Conservation (phyloP, 92 coral and sea anemone genomes). For the Epizoanthus stellaris region DNA sequence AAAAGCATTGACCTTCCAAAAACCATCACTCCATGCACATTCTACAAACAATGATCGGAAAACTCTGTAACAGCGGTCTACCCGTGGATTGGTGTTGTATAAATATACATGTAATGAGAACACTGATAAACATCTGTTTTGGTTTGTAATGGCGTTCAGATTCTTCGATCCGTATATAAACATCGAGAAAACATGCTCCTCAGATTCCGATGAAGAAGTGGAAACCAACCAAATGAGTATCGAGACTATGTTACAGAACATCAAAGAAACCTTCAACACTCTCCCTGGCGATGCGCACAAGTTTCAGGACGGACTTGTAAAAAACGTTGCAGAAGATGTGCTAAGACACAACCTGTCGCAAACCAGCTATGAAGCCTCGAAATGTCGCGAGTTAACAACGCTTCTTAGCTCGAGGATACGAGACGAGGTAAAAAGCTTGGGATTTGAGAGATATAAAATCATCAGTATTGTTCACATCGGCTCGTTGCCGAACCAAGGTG, state of each 20-base stretch:
- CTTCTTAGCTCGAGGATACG: slow-evolving; percentile 69
- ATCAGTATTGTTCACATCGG: slow-evolving; percentile 75
- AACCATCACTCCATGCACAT: no score
- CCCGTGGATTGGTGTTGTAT: neutral
- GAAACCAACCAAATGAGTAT: slow-evolving; percentile 19
- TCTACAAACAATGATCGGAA: no score
- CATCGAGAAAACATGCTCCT: slow-evolving; percentile 32
- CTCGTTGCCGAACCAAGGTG: slow-evolving; percentile 52
- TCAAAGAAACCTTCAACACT: slow-evolving; percentile 50
- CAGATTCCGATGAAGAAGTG: slow-evolving; percentile 41
- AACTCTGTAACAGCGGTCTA: neutral
- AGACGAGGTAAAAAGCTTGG: slow-evolving; percentile 63
- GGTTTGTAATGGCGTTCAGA: slow-evolving; percentile 48
- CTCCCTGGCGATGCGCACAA: slow-evolving; percentile 47
- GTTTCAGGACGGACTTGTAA: slow-evolving; percentile 54
- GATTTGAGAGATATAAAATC: slow-evolving; percentile 67
- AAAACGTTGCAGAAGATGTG: slow-evolving; percentile 49
- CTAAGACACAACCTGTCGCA: slow-evolving; percentile 52
- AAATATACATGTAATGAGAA: neutral
- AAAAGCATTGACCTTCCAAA: no score
- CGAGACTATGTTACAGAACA: slow-evolving; percentile 46
- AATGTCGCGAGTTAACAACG: slow-evolving; percentile 59
- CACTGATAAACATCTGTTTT: neutral
- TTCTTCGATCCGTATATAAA: slow-evolving; percentile 65
- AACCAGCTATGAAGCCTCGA: slow-evolving; percentile 59